These are phyloP conservation scores for Abramis brama DNA, from an alignment of 2,113 vertebrate species.

Conservation along the genomic window DNA sequence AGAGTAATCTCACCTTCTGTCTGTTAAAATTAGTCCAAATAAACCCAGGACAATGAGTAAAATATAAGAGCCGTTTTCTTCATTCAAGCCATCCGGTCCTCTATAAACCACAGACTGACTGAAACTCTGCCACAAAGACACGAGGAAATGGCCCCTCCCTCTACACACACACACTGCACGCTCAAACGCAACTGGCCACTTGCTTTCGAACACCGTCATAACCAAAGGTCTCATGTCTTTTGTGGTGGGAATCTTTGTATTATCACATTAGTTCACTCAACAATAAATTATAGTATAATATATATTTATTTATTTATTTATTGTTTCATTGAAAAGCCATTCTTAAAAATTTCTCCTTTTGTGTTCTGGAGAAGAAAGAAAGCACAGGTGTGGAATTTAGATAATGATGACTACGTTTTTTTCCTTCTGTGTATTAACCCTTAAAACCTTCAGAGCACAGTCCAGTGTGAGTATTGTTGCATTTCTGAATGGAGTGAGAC, in stretches of 20 bases:
- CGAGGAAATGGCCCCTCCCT: constrained; percentile 41
- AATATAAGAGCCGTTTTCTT: constrained; percentile 10
- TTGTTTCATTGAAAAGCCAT: not conserved
- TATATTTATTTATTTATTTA: not conserved
- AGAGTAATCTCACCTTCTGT: constrained; percentile 42
- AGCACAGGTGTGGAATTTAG: too few relatives aligned
- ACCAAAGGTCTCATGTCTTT: not conserved
- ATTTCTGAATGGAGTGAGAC: not conserved
- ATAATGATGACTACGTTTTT: not conserved
- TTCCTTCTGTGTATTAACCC: not conserved
- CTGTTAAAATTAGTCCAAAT: not conserved
- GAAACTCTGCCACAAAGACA: constrained; percentile 18
- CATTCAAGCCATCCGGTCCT: constrained; percentile 24
- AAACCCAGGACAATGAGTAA: not conserved
- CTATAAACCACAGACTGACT: constrained; percentile 5
- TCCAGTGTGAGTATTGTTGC: not conserved
- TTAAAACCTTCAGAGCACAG: not conserved
- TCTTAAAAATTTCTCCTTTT: not conserved
- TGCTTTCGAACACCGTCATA: not conserved
- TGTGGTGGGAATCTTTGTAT: not conserved
- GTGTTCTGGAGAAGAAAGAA: not conserved
- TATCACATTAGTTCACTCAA: too few relatives aligned
- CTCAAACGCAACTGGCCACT: not conserved
- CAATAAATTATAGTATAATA: too few relatives aligned
- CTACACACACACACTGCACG: not conserved